Percentiles rank a stretch among this genome's conserved stretches.
phyloP scores from a whole-genome alignment of 2,113 vertebrate genomes.

The Toxotes chatareus region DNA sequence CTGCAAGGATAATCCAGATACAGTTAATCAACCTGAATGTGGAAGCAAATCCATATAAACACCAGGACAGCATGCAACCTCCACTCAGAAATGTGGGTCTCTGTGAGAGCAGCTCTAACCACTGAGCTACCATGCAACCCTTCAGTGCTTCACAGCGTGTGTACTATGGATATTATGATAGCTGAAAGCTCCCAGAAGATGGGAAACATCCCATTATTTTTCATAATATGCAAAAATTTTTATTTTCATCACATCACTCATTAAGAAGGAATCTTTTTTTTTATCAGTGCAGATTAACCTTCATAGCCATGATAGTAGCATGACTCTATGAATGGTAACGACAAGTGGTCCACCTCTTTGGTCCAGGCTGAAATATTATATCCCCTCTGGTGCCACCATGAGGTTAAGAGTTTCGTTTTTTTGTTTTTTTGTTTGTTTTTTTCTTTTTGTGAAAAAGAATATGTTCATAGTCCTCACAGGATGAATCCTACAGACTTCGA shows the following conservation, averaged over 20 bases:
- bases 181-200: background rate
- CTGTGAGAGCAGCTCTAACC: background rate
- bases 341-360: too few species aligned
- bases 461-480: background rate
- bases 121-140: too few species aligned
- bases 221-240: background rate
- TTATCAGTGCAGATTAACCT: too few species aligned
- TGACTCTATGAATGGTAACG: too few species aligned
- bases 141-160: too few species aligned
- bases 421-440: too few species aligned
- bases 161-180: background rate
- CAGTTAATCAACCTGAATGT: background rate
- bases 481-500: background rate
- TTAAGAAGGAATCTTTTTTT: background rate
- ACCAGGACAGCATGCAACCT: background rate
- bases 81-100: too few species aligned
- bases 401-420: background rate
- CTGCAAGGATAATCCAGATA: conserved; percentile 3
- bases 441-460: too few species aligned
- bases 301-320: too few species aligned
- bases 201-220: background rate
- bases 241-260: background rate
- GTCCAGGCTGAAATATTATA: background rate
- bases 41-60: conserved; percentile 6
- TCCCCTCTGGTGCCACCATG: too few species aligned